Evolutionary conservation across 2,888 invertebrate species (phyloP).

Genomic region (Drosophila aldrichi): DNA sequence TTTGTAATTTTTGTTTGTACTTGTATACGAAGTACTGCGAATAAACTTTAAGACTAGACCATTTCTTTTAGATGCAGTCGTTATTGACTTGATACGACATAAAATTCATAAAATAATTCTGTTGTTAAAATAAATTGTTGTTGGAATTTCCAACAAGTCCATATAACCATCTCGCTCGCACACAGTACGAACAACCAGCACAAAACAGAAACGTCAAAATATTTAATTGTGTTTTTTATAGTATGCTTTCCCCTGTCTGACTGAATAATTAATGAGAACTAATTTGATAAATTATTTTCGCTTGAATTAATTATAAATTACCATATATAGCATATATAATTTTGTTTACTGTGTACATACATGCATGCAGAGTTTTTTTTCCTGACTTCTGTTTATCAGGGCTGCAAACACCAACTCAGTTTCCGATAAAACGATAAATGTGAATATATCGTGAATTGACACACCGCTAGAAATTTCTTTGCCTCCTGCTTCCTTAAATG

Average conservation of each 20-base stretch:
- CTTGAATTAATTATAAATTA: neutral
- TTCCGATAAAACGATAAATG: constrained; percentile 41
- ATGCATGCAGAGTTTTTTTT: constrained; percentile 2
- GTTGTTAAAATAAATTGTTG: constrained; percentile 68
- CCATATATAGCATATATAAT: neutral
- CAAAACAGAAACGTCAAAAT: constrained; percentile 73
- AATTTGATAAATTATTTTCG: neutral
- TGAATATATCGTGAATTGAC: constrained; percentile 34
- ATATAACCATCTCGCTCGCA: constrained; percentile 64
- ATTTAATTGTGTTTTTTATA: constrained; percentile 57
- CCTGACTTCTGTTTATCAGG: constrained; percentile 29
- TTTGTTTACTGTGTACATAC: constrained; percentile 9
- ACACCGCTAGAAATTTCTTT: constrained; percentile 39
- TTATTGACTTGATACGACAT: constrained; percentile 6
- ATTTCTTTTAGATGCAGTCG: neutral
- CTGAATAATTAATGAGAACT: neutral
- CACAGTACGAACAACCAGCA: constrained; percentile 50
- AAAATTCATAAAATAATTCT: constrained; percentile 52
- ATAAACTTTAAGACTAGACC: neutral
- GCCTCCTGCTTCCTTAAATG: constrained; percentile 44
- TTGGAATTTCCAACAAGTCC: constrained; percentile 69
- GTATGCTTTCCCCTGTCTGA: neutral
- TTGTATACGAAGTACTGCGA: neutral
- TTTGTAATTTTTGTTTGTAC: neutral
- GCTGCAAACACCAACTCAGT: constrained; percentile 36